Conservation (phyloP, 2,888 invertebrate genomes). For the Pseudococcus jackbeardsleyi region DNA sequence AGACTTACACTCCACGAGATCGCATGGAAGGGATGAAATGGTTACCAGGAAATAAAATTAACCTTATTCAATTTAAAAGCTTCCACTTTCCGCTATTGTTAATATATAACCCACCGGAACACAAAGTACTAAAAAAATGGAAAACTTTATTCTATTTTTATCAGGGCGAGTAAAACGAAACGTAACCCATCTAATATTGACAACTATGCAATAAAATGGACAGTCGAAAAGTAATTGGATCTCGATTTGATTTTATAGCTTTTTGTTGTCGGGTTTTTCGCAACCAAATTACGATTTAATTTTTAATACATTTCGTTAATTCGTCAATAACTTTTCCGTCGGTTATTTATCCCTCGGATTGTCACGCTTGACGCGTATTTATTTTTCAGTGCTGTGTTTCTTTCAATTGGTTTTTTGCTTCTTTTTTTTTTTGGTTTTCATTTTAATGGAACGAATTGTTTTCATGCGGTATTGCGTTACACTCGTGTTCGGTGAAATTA, state of each 20-base stretch:
- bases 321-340: constrained; percentile 33
- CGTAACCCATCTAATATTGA: constrained; percentile 61
- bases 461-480: not conserved
- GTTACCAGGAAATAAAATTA: constrained; percentile 62
- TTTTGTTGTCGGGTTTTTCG: constrained; percentile 49
- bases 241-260: constrained; percentile 61
- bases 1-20: constrained; percentile 1
- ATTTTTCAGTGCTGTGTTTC: constrained; percentile 1
- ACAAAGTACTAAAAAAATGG: constrained; percentile 50
- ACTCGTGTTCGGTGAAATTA: not conserved
- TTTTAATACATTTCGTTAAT: constrained; percentile 52
- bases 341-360: constrained; percentile 24
- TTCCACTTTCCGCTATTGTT: constrained; percentile 23
- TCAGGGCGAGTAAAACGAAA: constrained; percentile 42
- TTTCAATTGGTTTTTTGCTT: not conserved
- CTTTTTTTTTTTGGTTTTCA: not conserved
- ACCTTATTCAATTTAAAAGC: constrained; percentile 64
- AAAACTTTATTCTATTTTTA: constrained; percentile 60
- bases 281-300: constrained; percentile 53
- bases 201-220: constrained; percentile 62
- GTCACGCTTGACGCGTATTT: constrained; percentile 39
- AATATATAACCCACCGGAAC: constrained; percentile 37
- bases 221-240: constrained; percentile 64
- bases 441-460: not conserved
- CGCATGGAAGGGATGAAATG: constrained; percentile 51